These are phyloP conservation scores for Drosophila rhopaloa DNA, from an alignment of 1,140 invertebrate species.

Conservation along the genomic window DNA sequence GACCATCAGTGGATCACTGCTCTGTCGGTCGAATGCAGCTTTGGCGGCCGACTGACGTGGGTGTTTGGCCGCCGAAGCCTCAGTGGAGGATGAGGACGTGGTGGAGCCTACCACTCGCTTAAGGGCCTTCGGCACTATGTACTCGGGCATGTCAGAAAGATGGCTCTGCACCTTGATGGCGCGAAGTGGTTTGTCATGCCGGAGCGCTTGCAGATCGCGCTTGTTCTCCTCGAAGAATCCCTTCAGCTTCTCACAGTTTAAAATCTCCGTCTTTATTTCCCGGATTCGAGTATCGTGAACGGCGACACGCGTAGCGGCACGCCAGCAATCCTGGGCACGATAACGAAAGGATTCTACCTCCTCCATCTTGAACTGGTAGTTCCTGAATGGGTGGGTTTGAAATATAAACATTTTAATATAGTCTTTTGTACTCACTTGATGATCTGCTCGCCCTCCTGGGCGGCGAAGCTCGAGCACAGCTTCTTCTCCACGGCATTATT, in stretches of 20 bases:
- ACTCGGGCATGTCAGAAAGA: conserved; percentile 97
- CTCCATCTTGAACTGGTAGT: conserved; percentile 97
- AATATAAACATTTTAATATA: neutral
- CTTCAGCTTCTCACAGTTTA: conserved; percentile 97
- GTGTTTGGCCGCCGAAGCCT: conserved; percentile 64
- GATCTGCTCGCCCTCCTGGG: conserved; percentile 60
- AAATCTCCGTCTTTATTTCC: conserved; percentile 97
- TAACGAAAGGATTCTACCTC: conserved; percentile 98
- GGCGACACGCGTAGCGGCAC: conserved; percentile 95
- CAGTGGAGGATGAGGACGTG: conserved; percentile 66
- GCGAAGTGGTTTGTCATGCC: conserved; percentile 97
- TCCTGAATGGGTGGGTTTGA: conserved; percentile 85
- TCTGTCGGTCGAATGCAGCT: conserved; percentile 72
- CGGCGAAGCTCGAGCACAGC: conserved; percentile 87
- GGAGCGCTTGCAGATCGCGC: conserved; percentile 93
- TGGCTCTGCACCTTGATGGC: conserved; percentile 93
- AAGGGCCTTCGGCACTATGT: conserved; percentile 93
- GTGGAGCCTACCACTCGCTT: conserved; percentile 86
- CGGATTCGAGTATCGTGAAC: conserved; percentile 96
- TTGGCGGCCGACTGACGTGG: conserved; percentile 49
- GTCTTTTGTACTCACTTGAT: conserved; percentile 83
- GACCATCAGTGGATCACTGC: conserved; percentile 82
- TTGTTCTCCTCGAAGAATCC: conserved; percentile 98
- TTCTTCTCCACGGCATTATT: conserved; percentile 92
- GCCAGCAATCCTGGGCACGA: conserved; percentile 96